Base-by-base conservation (phyloP, 1,140 invertebrate species). In the Monomorium pharaonis region DNA sequence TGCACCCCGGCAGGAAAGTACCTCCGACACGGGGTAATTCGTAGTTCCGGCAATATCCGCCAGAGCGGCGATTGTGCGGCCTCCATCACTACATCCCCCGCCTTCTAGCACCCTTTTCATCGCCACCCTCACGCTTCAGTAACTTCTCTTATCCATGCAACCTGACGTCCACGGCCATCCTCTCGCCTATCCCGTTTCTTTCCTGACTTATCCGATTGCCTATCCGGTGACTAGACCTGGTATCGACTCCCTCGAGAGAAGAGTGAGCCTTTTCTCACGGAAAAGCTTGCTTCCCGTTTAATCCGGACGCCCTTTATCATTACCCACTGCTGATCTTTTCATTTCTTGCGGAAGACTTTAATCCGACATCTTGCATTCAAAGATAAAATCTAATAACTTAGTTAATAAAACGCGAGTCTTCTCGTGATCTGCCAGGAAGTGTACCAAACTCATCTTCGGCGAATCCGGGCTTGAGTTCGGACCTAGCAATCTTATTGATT, bases 401-500 rank as follows among this genome's bases (percentile, higher is more conserved):
- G 72, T 30, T 70, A 21, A 54, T 70, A 54, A 85, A 90, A 87
- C 51, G 37, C 42, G 65, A 86, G 37, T 70, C 33, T 70, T 49
- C 10, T 65, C 27, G 47, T 30, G 58, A 62, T 56, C 75, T 76
- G 75, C 62, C 89, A 87, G 60, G 72, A 72, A 83, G 89, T 83
- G 77, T 72, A 72, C 63, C 70, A 51, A 90, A 81, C 75, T 85
- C 60, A 67, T 78, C n/a, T n/a, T 86, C 74, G 81, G 58, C 87
- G 89, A 91, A 91, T 91, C 89, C 86, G 60, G 76, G 84, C 89
- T 86, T 87, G 89, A 91, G 86, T 78, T 84, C 84, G 81, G 84
- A 91, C 80, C 89, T 83, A 87, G 89, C 89, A 89, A 93, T 92
- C 92, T 92, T 93, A 94, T 94, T 91, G 93, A 94, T 94, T 93